phyloP scores from a whole-genome alignment of 2,797 vertebrate genomes.

The Phylloscopus collybita region DNA sequence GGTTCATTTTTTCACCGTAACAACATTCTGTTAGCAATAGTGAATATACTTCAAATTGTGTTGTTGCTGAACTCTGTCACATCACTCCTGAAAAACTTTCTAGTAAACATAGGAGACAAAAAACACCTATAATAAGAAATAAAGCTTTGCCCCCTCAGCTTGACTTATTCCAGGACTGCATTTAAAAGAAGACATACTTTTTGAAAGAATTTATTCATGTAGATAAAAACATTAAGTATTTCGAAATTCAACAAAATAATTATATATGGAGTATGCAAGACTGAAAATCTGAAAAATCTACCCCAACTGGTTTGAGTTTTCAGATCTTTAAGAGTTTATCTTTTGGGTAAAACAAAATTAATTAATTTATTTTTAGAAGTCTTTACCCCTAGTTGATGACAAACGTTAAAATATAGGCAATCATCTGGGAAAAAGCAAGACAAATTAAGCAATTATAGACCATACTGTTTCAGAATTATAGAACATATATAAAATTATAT shows the following conservation, averaged over 20 bases:
- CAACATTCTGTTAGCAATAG: background rate
- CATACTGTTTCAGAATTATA: background rate
- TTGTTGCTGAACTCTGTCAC: background rate
- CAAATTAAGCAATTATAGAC: background rate
- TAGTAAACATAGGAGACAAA: background rate
- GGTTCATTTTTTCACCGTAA: background rate
- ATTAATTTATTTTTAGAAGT: background rate
- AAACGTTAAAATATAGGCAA: background rate
- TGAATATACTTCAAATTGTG: background rate
- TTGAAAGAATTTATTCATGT: background rate
- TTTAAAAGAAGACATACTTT: background rate
- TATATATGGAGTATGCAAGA: background rate
- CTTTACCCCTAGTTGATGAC: background rate
- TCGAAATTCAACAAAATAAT: background rate
- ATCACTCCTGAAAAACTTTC: background rate
- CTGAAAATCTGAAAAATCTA: background rate
- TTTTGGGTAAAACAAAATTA: background rate
- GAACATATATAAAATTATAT: background rate
- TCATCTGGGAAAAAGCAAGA: background rate
- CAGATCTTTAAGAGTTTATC: background rate
- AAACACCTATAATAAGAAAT: background rate
- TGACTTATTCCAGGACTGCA: background rate
- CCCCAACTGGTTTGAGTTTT: background rate
- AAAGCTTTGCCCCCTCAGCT: rapidly evolving
- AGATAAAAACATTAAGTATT: background rate